Base-by-base conservation (phyloP, 2,113 vertebrate species). In the Etia nguti region DNA sequence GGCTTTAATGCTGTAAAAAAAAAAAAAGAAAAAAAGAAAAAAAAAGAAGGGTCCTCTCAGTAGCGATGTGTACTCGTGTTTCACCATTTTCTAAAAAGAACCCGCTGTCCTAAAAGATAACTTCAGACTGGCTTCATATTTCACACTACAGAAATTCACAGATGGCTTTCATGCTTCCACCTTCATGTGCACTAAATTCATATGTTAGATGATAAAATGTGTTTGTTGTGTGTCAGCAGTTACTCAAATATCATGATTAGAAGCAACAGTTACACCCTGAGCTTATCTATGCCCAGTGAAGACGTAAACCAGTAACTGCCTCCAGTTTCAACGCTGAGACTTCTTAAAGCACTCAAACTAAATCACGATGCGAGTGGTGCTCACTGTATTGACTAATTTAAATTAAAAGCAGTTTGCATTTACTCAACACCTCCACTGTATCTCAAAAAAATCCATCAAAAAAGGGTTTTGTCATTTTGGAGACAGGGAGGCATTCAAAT, bases 291-390 rank as follows among this genome's bases (percentile, higher is more conserved):
- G 41, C 1, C 9, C 3, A 29, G 68, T 29, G 70, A 75, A 48
- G 41, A 48, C 18, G n/a, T 75, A 29, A 75, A 48, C 41, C 68
- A 29, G n/a, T 46, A 46, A 7, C 70, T 29, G 4, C 22, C 70
- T 65, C 60, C 60, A 65, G 2, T 43, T 46, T 46, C 41, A 18
- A 26, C 6, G n/a, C 68, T 46, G 38, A 73, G 2, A 73, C 68
- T 26, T 73, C 15, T 48, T 4, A 73, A 26, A 10, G 22, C 41
- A 29, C 41, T 20, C 15, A 7, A 29, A 75, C 1, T 7, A 26
- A 75, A 48, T 1, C 41, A 75, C 0, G 10, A 29, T 48, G 68
- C 48, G 22, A 16, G 6, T 18, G 0, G 1, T 6, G 41, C 24
- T 48, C 41, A 7, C 26, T 29, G 22, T 29, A 48, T 18, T 43